Conservation (phyloP, 2,113 vertebrate genomes). For the Mirza zaza region DNA sequence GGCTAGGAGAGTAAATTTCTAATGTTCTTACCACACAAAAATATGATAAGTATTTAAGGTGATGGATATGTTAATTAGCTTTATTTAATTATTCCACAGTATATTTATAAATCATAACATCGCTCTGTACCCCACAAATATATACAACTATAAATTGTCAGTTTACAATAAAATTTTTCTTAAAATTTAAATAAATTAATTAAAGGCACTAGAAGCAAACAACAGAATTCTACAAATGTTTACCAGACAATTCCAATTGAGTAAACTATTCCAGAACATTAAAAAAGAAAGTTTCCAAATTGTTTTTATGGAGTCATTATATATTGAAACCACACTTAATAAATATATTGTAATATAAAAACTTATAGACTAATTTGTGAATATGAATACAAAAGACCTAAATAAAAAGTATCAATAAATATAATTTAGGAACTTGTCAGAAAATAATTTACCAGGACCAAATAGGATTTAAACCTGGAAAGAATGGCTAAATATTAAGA, state of each 20-base stretch:
- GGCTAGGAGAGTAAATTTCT: too few relatives aligned
- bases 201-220: background rate
- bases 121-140: too few relatives aligned
- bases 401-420: background rate
- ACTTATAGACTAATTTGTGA: background rate
- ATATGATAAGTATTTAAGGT: too few relatives aligned
- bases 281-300: background rate
- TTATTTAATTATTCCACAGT: too few relatives aligned
- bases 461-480: background rate
- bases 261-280: background rate
- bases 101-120: too few relatives aligned
- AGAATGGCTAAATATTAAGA: background rate
- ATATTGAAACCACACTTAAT: background rate
- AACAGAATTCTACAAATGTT: background rate
- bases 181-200: background rate
- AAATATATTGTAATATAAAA: background rate
- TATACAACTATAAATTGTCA: background rate
- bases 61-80: too few relatives aligned
- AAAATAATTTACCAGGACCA: background rate
- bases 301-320: background rate
- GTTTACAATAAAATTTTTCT: background rate
- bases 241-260: background rate
- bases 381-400: background rate
- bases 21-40: too few relatives aligned
- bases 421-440: background rate